Conservation (phyloP, 2,797 vertebrate genomes). For the Bufotes viridis region DNA sequence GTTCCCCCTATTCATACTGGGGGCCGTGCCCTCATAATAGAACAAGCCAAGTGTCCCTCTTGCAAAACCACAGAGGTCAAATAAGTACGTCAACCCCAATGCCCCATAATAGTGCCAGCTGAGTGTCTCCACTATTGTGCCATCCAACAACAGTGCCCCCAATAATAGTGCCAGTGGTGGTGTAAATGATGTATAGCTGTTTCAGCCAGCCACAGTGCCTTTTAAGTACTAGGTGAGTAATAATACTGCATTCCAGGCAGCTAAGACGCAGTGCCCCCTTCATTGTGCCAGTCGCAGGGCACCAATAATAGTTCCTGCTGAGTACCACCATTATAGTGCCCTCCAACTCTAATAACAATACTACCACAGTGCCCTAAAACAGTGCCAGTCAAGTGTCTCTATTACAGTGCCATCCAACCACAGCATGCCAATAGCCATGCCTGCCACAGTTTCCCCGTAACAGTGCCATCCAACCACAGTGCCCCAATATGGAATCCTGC, state of each 20-base stretch:
- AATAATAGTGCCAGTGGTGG: neutral
- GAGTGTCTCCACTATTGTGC: neutral
- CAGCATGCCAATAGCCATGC: neutral
- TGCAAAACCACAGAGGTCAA: no score
- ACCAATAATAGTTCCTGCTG: neutral
- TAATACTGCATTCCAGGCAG: no score
- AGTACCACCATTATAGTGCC: neutral
- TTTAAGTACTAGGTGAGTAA: neutral
- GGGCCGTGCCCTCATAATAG: neutral
- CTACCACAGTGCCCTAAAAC: neutral
- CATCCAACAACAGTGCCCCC: neutral
- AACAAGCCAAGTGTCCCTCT: neutral
- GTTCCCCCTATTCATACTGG: no score
- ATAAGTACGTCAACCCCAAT: neutral
- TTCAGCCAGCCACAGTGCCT: neutral
- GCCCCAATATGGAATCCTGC: neutral
- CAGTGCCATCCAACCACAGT: neutral
- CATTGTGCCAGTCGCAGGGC: no score
- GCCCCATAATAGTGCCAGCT: neutral
- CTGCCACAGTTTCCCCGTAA: neutral
- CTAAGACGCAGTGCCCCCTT: neutral
- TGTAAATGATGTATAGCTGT: neutral
- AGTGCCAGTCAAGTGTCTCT: neutral
- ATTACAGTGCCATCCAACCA: neutral
- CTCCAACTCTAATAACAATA: neutral